Base-by-base conservation (phyloP, 1,140 invertebrate genomes). In the Medauroidea extradentata region DNA sequence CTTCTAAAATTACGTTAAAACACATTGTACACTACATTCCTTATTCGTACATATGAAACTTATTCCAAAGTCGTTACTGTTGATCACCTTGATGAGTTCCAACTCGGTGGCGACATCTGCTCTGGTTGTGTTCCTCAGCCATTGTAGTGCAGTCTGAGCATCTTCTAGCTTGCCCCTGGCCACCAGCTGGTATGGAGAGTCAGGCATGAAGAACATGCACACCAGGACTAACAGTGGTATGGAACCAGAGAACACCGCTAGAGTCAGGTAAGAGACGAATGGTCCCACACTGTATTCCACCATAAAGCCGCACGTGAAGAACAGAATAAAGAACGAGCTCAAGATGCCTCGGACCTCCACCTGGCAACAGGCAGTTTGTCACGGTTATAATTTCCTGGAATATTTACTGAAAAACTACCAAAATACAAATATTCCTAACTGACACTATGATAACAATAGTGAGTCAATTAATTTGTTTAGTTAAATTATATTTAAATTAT, bases 321-420 rank as follows among this genome's bases (percentile, higher is more conserved):
- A 89, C 7, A 91, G 73, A 67, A 94, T 90, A 60, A 93, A 83
- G 59, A 91, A 85, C 0, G 91, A 89, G 11, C 90, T 90, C 0
- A 93, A 73, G 1, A 86, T 81, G 13, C 92, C 92, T 64, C 93
- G 78, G 0, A 87, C 68, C 65, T 84, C 75, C 74, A 84, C 74
- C 80, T 84, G 65, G 3, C 18, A 9, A 46, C 18, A 46, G n/a
- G n/a, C n/a, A n/a, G n/a, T n/a, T n/a, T n/a, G n/a, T n/a, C n/a
- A n/a, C n/a, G n/a, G n/a, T n/a, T n/a, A n/a, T n/a, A n/a, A n/a
- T n/a, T n/a, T n/a, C n/a, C n/a, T n/a, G n/a, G n/a, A n/a, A n/a
- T n/a, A n/a, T n/a, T n/a, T n/a, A n/a, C n/a, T n/a, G n/a, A n/a
- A n/a, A n/a, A n/a, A n/a, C n/a, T n/a, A n/a, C n/a, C n/a, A n/a